A percentile compares a stretch with the other conserved stretches of the same genome.
Evolutionary conservation across 2,888 invertebrate genomes (phyloP).

Genomic region (Acrobasis repandana): DNA sequence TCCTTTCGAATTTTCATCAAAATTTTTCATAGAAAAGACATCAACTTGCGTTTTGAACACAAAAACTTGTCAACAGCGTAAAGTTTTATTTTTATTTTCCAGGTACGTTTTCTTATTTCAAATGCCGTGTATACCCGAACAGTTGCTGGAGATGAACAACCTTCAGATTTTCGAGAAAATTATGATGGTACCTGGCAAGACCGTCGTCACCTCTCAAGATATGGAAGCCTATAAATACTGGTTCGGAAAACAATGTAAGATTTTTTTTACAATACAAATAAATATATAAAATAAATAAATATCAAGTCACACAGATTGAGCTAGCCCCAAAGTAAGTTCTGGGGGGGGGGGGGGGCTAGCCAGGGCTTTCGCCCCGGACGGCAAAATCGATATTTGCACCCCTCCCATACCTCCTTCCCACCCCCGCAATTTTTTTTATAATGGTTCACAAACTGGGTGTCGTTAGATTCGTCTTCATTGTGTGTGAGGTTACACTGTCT

Average conservation of each 20-base stretch:
- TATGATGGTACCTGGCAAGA: conserved; percentile 57
- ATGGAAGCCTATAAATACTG: conserved; percentile 83
- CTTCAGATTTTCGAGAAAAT: conserved; percentile 55
- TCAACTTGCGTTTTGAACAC: neutral
- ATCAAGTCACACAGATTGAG: no score
- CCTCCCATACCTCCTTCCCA: no score
- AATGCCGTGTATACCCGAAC: conserved; percentile 80
- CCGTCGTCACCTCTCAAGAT: conserved; percentile 65
- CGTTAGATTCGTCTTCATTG: no score
- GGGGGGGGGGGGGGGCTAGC: no score
- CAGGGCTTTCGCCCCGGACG: no score
- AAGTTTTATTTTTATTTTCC: conserved; percentile 31
- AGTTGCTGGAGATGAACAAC: conserved; percentile 68
- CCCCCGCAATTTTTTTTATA: no score
- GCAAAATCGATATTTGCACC: no score
- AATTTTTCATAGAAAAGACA: neutral
- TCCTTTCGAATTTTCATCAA: neutral
- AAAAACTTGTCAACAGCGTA: neutral
- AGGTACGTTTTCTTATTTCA: conserved; percentile 85
- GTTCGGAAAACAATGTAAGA: conserved; percentile 80
- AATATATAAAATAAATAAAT: no score
- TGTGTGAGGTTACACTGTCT: no score
- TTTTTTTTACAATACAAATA: no score
- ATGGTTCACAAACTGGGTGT: no score
- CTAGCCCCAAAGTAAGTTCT: no score